Evolutionary conservation across 2,797 vertebrate species (phyloP).

Genomic region (Luscinia megarhynchos): DNA sequence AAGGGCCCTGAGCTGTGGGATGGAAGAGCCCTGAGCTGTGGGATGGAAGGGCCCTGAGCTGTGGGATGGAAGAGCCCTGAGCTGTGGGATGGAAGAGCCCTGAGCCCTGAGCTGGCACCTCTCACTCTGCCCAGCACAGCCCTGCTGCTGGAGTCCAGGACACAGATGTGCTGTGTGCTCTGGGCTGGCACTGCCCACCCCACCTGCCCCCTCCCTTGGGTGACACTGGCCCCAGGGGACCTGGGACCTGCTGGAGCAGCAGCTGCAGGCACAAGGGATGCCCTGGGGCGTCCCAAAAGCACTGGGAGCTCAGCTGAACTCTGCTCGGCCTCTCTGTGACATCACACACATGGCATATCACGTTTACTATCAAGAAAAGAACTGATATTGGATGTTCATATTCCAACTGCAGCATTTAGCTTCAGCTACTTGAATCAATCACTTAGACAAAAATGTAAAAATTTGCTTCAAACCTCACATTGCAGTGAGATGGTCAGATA

Average conservation of each 20-base stretch:
- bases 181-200: neutral
- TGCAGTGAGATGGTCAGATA: slow-evolving; percentile 15
- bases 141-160: no score
- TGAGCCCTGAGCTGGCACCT: no score
- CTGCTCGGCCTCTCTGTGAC: neutral
- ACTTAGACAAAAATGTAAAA: slow-evolving; percentile 4
- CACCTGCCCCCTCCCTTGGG: neutral
- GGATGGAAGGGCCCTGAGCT: no score
- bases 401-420: neutral
- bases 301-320: neutral
- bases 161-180: neutral
- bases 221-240: neutral
- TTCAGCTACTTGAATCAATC: neutral
- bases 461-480: neutral
- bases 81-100: no score
- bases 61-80: no score
- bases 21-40: no score
- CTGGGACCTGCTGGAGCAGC: neutral
- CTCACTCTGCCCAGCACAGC: no score
- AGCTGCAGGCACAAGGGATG: neutral
- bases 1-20: no score
- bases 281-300: neutral
- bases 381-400: neutral
- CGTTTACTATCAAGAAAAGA: neutral
- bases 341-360: neutral